Conservation (phyloP, 2,113 vertebrate genomes). For the Anarhynchus alexandrinus region DNA sequence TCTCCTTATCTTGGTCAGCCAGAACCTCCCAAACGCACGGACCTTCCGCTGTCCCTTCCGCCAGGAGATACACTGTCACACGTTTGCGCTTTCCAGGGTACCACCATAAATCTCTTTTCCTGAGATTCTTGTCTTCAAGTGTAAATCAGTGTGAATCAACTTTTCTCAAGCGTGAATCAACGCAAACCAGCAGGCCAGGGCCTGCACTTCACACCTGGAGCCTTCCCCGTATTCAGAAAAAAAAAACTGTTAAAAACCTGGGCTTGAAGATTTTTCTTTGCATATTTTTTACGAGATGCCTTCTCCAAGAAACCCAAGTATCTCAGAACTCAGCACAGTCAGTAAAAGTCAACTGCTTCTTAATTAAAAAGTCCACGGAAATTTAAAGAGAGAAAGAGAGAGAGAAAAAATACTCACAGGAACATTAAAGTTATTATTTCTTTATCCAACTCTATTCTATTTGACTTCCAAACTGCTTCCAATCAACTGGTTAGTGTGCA, state of each 20-base stretch:
- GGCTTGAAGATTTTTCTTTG: not conserved
- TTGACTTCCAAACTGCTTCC: slow-evolving; percentile 3
- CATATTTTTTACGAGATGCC: not conserved
- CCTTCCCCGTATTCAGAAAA: not conserved
- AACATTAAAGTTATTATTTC: not conserved
- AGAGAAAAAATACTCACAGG: not conserved
- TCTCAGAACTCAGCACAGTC: slow-evolving; percentile 15
- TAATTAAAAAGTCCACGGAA: not conserved
- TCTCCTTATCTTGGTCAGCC: not conserved
- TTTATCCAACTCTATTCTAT: not conserved
- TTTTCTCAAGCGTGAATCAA: not conserved
- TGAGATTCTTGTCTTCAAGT: not conserved
- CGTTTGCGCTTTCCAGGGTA: accelerated
- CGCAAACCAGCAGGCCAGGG: not conserved
- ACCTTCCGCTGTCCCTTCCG: not conserved
- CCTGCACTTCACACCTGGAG: not conserved
- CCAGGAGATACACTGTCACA: not conserved
- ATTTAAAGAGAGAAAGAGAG: not conserved
- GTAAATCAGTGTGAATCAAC: not conserved
- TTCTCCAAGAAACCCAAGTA: not conserved
- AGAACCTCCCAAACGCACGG: not conserved
- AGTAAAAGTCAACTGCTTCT: slow-evolving; percentile 10
- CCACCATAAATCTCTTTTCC: not conserved
- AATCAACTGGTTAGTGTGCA: not conserved
- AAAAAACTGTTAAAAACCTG: not conserved